Conservation (phyloP, 2,797 vertebrate species). For the Hozukius guyotensis region DNA sequence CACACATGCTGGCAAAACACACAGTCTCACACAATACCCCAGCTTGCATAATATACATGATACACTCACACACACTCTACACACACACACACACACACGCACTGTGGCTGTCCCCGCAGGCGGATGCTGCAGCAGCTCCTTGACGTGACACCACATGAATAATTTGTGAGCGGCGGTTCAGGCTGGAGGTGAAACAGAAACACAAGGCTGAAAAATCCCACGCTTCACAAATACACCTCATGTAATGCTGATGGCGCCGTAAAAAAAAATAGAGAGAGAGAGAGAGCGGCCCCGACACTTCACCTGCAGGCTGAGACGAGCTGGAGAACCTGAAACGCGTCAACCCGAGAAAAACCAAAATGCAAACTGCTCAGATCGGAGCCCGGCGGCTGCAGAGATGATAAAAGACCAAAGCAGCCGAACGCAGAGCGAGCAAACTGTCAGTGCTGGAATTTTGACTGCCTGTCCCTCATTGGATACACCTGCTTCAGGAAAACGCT, state of each 20-base stretch:
- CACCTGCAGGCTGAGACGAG: slow-evolving; percentile 40
- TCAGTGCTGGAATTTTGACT: background rate
- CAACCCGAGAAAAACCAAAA: slow-evolving; percentile 1
- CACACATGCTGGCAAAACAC: slow-evolving; percentile 54
- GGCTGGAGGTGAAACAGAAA: slow-evolving; percentile 64
- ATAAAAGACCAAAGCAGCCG: slow-evolving; percentile 11
- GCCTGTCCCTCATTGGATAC: background rate
- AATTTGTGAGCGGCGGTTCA: slow-evolving; percentile 66
- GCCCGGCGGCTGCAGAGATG: background rate
- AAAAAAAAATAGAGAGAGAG: slow-evolving; percentile 5
- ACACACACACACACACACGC: slow-evolving; percentile 14
- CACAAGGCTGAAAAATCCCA: slow-evolving; percentile 62
- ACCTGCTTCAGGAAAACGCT: background rate
- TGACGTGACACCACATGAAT: slow-evolving; percentile 78
- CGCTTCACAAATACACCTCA: slow-evolving; percentile 61
- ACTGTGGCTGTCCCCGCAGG: slow-evolving; percentile 59
- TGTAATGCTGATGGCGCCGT: slow-evolving; percentile 48
- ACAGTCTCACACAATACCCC: slow-evolving; percentile 48
- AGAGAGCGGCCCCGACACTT: background rate
- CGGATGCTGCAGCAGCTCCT: slow-evolving; percentile 58
- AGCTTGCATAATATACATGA: slow-evolving; percentile 57
- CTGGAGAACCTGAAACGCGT: background rate
- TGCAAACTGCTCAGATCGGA: slow-evolving; percentile 10
- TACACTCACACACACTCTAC: slow-evolving; percentile 20
- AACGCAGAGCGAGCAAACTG: background rate